A percentile compares a stretch with the other conserved stretches of the same genome.
Evolutionary conservation across 1,140 invertebrate genomes (phyloP).

Genomic region (Sitobion miscanthi): DNA sequence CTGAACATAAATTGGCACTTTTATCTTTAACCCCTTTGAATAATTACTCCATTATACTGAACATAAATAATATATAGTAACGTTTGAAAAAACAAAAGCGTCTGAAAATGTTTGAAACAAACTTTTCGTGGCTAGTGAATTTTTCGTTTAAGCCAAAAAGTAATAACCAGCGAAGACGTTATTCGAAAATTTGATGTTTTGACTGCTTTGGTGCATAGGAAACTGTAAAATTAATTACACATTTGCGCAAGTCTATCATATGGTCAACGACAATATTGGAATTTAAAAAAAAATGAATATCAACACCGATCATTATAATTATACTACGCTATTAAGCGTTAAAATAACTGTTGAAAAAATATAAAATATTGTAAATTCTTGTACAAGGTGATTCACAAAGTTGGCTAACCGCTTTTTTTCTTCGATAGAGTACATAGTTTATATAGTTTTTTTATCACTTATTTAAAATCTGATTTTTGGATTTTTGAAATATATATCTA

Average conservation of each 20-base stretch:
- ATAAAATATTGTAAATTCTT: too few species aligned
- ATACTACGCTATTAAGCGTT: too few species aligned
- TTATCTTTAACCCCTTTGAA: constrained; percentile 38
- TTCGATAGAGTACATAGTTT: too few species aligned
- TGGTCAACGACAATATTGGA: not conserved
- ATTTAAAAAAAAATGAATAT: not conserved
- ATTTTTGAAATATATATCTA: too few species aligned
- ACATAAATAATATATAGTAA: not conserved
- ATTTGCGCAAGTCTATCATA: not conserved
- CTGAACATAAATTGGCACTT: constrained; percentile 34
- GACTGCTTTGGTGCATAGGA: not conserved
- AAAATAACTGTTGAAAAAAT: not conserved
- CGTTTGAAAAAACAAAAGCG: not conserved
- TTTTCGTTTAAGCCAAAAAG: not conserved
- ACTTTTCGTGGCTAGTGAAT: not conserved
- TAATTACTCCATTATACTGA: not conserved
- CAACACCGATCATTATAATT: too few species aligned
- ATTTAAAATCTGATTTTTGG: too few species aligned
- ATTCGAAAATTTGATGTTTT: not conserved
- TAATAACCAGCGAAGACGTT: not conserved
- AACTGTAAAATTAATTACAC: too few species aligned
- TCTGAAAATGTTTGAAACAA: not conserved
- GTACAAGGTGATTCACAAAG: too few species aligned
- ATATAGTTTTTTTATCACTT: too few species aligned
- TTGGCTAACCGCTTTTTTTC: too few species aligned